Conservation (phyloP, 2,113 vertebrate species). For the Athene cunicularia region DNA sequence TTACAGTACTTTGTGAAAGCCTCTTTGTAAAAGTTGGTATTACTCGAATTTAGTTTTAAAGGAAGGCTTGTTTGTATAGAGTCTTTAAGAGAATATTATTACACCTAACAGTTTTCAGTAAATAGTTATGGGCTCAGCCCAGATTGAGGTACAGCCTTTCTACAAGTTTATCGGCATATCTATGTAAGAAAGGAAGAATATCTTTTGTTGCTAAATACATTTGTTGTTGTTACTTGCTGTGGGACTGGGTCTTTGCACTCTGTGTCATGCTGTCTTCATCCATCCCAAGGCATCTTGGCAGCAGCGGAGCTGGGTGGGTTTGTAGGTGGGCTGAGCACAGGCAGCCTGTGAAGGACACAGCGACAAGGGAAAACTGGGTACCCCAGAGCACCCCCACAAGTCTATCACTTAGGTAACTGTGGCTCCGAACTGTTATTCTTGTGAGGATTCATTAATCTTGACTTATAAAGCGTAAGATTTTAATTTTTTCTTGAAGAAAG, state of each 20-base stretch:
- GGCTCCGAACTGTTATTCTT: background rate
- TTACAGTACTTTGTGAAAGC: background rate
- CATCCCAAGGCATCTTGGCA: rapidly evolving
- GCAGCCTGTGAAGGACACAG: background rate
- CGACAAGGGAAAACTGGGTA: background rate
- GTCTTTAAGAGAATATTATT: background rate
- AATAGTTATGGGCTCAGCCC: background rate
- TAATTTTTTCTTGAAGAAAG: background rate
- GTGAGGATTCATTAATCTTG: background rate
- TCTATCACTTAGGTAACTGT: background rate
- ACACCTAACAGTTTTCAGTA: background rate
- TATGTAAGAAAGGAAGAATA: background rate
- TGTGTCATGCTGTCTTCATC: background rate
- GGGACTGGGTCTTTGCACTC: background rate
- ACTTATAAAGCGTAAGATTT: background rate
- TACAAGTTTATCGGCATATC: background rate
- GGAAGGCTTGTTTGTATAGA: background rate
- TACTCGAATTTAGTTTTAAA: background rate
- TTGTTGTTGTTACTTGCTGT: background rate
- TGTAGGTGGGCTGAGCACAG: background rate
- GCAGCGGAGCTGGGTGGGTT: background rate
- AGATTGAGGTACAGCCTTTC: background rate
- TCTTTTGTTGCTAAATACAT: rapidly evolving
- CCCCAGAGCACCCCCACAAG: background rate
- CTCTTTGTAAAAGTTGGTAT: background rate